phyloP scores from a whole-genome alignment of 2,888 invertebrate genomes.

The Philaethria dido region DNA sequence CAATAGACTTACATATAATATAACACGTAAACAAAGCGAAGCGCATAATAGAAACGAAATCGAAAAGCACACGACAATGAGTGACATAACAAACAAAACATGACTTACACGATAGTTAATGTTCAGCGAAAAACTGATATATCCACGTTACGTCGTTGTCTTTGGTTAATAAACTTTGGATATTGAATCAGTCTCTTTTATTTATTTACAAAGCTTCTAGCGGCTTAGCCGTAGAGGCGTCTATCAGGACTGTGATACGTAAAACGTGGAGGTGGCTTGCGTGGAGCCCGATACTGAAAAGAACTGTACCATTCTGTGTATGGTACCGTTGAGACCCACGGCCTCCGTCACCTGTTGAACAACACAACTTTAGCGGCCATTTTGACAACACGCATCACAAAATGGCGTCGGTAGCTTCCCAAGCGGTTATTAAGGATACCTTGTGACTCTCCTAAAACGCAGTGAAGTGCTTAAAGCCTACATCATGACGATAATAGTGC shows the following conservation, averaged over 20 bases:
- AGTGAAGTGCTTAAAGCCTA: constrained; percentile 28
- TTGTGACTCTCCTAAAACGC: constrained; percentile 10
- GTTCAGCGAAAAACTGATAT: constrained; percentile 75
- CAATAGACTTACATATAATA: constrained; percentile 39
- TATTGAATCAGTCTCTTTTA: constrained; percentile 79
- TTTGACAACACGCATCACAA: constrained; percentile 51
- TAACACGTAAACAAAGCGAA: constrained; percentile 62
- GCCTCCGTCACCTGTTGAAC: constrained; percentile 86
- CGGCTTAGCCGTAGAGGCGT: constrained; percentile 61
- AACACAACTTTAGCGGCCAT: constrained; percentile 77
- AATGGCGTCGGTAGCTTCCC: constrained; percentile 46
- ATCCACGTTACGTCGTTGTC: constrained; percentile 70
- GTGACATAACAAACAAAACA: constrained; percentile 82
- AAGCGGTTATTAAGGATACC: constrained; percentile 15
- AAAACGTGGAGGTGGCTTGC: constrained; percentile 86
- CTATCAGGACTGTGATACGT: constrained; percentile 84
- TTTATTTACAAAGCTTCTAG: constrained; percentile 76
- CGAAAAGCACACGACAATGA: constrained; percentile 82
- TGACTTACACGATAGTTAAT: constrained; percentile 81
- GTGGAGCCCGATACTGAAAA: constrained; percentile 85
- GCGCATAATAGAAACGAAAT: constrained; percentile 66
- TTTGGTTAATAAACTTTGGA: constrained; percentile 79
- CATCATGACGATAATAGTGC: constrained; percentile 18
- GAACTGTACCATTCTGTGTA: constrained; percentile 86
- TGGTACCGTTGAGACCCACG: constrained; percentile 85